Conservation (phyloP, 2,888 invertebrate genomes). For the Ochropleura leucogaster region DNA sequence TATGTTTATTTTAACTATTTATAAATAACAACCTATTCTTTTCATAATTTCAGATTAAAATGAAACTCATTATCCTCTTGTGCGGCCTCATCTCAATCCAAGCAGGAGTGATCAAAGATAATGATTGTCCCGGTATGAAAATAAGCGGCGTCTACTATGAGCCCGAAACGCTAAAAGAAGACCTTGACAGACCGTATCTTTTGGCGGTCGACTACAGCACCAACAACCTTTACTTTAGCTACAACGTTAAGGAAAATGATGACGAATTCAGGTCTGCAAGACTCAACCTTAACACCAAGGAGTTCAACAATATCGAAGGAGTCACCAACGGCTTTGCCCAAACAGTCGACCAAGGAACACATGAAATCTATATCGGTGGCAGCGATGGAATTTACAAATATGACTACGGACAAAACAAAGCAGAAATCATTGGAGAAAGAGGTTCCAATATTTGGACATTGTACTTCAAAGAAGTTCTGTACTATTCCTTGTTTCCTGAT, state of each 20-base stretch:
- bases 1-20: constrained; percentile 5
- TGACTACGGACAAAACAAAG: constrained; percentile 72
- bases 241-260: constrained; percentile 71
- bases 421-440: constrained; percentile 71
- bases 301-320: constrained; percentile 74
- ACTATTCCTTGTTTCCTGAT: constrained; percentile 78
- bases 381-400: constrained; percentile 83
- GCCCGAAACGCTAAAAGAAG: constrained; percentile 73
- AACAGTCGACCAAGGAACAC: constrained; percentile 76
- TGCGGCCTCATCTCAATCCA: constrained; percentile 66
- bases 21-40: constrained; percentile 2
- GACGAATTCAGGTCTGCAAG: constrained; percentile 76
- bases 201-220: constrained; percentile 78
- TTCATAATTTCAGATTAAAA: constrained; percentile 63
- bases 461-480: constrained; percentile 79
- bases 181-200: constrained; percentile 78
- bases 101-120: constrained; percentile 71
- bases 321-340: constrained; percentile 81
- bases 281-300: constrained; percentile 78
- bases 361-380: constrained; percentile 80
- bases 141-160: constrained; percentile 75
- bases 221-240: constrained; percentile 81
- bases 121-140: constrained; percentile 71
- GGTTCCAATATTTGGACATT: constrained; percentile 79
- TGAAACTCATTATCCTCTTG: constrained; percentile 71